These are phyloP conservation scores for Chloroceryle aenea DNA, from an alignment of 2,113 vertebrate species.

Conservation along the genomic window DNA sequence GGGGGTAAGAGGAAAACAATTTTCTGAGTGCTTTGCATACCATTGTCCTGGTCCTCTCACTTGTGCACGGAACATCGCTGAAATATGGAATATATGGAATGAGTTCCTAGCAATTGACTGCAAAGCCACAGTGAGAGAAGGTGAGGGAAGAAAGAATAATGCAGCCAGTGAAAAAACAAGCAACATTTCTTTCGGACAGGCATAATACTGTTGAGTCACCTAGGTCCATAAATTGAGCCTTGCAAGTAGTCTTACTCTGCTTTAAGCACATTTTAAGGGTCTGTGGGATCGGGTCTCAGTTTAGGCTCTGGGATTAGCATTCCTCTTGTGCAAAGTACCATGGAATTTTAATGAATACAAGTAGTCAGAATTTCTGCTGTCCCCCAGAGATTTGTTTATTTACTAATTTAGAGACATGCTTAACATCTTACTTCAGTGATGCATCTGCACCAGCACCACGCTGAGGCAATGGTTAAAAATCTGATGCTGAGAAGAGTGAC, in stretches of 20 bases:
- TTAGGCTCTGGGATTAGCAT: conserved; percentile 28
- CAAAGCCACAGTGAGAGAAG: not conserved
- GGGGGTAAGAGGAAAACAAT: not conserved
- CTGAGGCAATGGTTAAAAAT: not conserved
- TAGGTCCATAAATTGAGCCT: not conserved
- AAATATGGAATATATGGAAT: not conserved
- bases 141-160: not conserved
- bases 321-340: conserved; percentile 38
- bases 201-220: not conserved
- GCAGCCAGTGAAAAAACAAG: not conserved
- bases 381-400: conserved; percentile 20
- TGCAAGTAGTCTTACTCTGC: not conserved
- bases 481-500: not conserved
- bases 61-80: not conserved
- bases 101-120: not conserved
- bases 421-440: not conserved
- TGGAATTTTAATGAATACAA: conserved; percentile 58
- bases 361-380: conserved; percentile 1
- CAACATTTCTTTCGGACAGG: not conserved
- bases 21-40: not conserved
- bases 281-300: not conserved
- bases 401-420: not conserved
- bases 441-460: not conserved
- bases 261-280: not conserved
- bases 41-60: not conserved